Conservation (phyloP, 30 jellyfish, hydroid and myxozoan genomes). For the Hydra vulgaris region DNA sequence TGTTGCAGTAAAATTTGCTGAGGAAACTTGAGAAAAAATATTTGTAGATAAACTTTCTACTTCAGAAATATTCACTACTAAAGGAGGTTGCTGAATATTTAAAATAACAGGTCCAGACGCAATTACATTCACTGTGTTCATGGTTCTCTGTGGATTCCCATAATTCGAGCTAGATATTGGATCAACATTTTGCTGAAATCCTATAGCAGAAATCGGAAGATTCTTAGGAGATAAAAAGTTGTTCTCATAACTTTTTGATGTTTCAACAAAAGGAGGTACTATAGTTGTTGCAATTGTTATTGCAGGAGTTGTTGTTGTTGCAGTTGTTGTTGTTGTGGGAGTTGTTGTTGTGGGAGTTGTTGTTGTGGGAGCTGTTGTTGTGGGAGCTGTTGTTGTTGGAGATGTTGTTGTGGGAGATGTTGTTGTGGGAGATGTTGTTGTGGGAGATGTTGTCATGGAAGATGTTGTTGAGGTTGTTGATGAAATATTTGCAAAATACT, state of each 20-base stretch:
- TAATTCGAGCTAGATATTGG: neutral
- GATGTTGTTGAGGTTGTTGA: no score
- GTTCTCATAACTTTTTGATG: neutral
- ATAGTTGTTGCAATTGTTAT: no score
- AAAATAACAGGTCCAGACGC: neutral
- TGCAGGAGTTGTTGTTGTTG: no score
- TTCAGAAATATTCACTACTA: neutral
- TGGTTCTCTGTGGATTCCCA: neutral
- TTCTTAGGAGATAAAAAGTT: neutral
- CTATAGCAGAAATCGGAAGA: neutral
- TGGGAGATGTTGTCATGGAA: no score
- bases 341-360: no score
- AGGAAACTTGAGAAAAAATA: neutral
- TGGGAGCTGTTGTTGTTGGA: no score
- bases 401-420: no score
- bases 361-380: no score
- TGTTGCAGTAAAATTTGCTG: neutral
- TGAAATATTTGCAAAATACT: neutral
- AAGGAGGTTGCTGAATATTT: neutral
- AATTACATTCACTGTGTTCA: neutral
- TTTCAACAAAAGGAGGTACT: conserved; percentile 2
- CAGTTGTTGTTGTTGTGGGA: no score
- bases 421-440: no score
- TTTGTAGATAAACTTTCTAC: neutral
- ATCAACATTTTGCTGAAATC: neutral